Evolutionary conservation across 53 echinoderm and acorn worm species (phyloP).

Genomic region (Temnopleurus reevesii): DNA sequence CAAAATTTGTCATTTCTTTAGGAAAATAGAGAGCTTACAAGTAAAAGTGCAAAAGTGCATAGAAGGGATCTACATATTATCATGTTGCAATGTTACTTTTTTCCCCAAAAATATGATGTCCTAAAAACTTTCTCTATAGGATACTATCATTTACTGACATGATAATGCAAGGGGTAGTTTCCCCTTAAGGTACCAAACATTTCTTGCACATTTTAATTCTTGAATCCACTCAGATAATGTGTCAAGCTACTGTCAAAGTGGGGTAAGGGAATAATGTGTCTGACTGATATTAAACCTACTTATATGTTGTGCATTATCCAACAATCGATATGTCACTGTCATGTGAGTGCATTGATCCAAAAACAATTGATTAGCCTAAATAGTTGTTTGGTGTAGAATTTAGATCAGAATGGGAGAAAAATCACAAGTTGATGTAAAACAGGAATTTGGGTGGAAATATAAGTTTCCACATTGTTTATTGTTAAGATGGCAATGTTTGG

Average conservation of each 20-base stretch:
- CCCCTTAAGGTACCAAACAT: too few relatives aligned
- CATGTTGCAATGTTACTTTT: too few relatives aligned
- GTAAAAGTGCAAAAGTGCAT: too few relatives aligned
- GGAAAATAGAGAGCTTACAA: too few relatives aligned
- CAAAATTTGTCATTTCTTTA: too few relatives aligned
- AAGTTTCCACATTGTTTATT: background rate
- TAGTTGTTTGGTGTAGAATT: background rate
- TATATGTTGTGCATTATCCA: slow-evolving; percentile 1
- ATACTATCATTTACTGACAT: too few relatives aligned
- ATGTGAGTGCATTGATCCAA: slow-evolving; percentile 12
- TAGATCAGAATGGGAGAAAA: background rate
- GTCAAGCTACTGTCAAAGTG: background rate
- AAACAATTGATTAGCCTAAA: slow-evolving; percentile 38
- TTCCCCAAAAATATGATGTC: too few relatives aligned
- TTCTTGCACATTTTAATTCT: too few relatives aligned
- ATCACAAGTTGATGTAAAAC: background rate
- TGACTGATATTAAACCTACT: background rate
- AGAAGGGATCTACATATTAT: too few relatives aligned
- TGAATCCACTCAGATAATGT: too few relatives aligned
- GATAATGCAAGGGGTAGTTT: too few relatives aligned
- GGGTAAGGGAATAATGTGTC: background rate
- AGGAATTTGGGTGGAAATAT: background rate
- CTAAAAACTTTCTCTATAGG: too few relatives aligned
- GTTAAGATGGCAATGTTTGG: background rate
- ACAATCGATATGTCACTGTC: background rate